Percentiles rank a stretch among this genome's conserved stretches.
phyloP scores from a whole-genome alignment of 2,797 vertebrate genomes.

The Schizothorax lantsangensis region DNA sequence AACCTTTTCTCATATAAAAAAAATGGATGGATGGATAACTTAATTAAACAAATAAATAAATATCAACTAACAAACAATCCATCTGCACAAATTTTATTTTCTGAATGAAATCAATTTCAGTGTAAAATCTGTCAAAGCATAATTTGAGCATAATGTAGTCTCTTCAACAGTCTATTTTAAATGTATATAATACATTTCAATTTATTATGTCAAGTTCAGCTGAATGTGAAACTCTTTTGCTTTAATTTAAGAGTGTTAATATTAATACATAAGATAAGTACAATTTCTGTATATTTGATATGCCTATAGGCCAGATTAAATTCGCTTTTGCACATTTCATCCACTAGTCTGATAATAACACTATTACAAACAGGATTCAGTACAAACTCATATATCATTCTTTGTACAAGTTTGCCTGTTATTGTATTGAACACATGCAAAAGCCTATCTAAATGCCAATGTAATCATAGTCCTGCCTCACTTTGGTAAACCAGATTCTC shows the following conservation, averaged over 20 bases:
- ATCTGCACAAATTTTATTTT: neutral
- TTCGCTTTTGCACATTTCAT: neutral
- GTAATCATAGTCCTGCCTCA: neutral
- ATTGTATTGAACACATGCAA: constrained; percentile 10
- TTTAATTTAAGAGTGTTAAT: neutral
- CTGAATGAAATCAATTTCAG: neutral
- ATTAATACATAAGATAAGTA: neutral
- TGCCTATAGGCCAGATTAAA: neutral
- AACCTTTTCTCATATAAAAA: neutral
- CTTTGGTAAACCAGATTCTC: neutral
- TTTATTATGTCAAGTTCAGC: neutral
- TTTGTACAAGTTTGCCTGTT: neutral
- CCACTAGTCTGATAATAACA: neutral
- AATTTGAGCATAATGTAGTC: neutral
- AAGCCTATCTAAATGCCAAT: neutral
- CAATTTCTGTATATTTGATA: neutral
- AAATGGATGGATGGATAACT: neutral
- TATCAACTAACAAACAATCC: neutral
- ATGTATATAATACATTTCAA: neutral
- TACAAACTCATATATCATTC: neutral
- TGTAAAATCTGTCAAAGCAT: neutral
- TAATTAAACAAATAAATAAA: neutral
- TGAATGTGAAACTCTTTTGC: neutral
- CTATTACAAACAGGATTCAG: neutral
- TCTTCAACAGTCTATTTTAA: neutral